phyloP scores from a whole-genome alignment of 2,888 invertebrate genomes.

The Cataglyphis altisquamis region DNA sequence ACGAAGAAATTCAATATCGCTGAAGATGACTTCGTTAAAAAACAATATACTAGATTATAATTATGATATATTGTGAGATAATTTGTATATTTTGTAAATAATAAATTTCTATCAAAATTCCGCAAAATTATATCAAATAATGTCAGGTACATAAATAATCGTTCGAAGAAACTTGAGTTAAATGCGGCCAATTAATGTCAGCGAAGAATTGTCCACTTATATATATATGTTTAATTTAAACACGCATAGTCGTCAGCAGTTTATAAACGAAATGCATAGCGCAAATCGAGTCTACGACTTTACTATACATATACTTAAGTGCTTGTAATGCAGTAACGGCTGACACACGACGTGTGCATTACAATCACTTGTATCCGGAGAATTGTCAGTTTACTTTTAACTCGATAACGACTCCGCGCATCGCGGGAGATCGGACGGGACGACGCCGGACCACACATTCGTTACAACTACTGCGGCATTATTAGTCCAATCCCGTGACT shows the following conservation, averaged over 20 bases:
- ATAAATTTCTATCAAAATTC: constrained; percentile 10
- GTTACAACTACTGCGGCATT: not conserved
- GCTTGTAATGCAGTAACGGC: not conserved
- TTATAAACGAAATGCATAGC: not conserved
- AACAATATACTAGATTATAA: not conserved
- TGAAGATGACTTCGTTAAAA: not conserved
- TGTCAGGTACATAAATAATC: not conserved
- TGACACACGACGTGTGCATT: constrained; percentile 6
- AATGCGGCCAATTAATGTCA: not conserved
- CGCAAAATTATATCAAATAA: not conserved
- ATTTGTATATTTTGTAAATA: not conserved
- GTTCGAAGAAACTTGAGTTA: not conserved
- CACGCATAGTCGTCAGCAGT: not conserved
- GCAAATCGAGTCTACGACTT: not conserved
- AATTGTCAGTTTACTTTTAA: not conserved
- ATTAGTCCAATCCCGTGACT: not conserved
- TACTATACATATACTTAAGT: not conserved
- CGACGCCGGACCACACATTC: not conserved
- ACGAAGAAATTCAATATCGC: not conserved
- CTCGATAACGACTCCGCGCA: not conserved
- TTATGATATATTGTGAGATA: not conserved
- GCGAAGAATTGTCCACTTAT: not conserved
- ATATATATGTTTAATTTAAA: not conserved
- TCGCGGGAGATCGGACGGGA: not conserved
- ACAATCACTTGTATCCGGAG: not conserved